Evolutionary conservation across 2,113 vertebrate genomes (phyloP), one percentile per base, ranked within the genome.

Genomic region (Xiphias gladius): DNA sequence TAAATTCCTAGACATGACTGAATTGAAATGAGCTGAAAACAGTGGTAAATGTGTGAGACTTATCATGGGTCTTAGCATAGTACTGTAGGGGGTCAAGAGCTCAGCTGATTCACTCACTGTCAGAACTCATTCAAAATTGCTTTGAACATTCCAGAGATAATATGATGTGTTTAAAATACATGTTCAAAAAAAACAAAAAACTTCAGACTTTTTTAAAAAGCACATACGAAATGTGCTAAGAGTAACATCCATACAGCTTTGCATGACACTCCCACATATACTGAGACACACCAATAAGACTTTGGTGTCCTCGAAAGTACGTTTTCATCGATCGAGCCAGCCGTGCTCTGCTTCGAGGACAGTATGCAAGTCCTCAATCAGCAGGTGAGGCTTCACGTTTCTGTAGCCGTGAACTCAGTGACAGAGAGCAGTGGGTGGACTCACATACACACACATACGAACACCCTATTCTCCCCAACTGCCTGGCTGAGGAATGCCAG

Each of bases 401-500:
- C 43, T 77, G 43, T 24, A 59, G 76, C 58, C 43, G 66, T 73
- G 82, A 84, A 73, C 81, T 64, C 74, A 39, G 32, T 81, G 84
- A 84, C 73, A 79, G 77, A 77, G 70, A 22, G 75, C 65, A 41
- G 41, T 22, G 58, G 54, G 46, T 41, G 74, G 48, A 75, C 69
- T 64, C 73, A 41, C 48, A 41, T 19, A 66, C 24, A 41, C 28
- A 54, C 66, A 46, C 72, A 61, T 2, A 69, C 20, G 16, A 37
- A 72, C 81, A 73, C 54, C 32, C 68, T 55, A 35, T 86, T 85
- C 54, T 85, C 69, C 85, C 63, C 73, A 80, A 87, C 89, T 86
- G 87, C 82, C 82, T 73, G 65, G 58, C 80, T 84, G 83, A 85
- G 86, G 89, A 89, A 91, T 92, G 87, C 86, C 83, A 88, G 81